Evolutionary conservation across 2,888 invertebrate genomes (phyloP).

Genomic region (Entomobrya multifasciata): DNA sequence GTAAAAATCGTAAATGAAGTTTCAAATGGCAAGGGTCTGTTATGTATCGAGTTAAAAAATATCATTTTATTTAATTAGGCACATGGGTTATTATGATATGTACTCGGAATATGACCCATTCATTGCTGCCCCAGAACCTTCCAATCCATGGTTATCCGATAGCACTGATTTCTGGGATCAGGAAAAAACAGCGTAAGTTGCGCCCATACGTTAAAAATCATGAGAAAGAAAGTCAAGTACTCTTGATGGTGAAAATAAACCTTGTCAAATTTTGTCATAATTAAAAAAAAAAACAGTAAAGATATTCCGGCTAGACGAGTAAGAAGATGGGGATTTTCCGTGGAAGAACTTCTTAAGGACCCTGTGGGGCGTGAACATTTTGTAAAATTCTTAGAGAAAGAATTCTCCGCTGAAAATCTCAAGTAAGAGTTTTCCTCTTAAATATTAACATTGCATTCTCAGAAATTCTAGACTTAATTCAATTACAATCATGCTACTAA

Average conservation of each 20-base stretch:
- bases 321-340: slow-evolving; percentile 97
- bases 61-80: slow-evolving; percentile 83
- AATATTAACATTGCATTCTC: neutral
- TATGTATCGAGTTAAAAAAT: too few species aligned
- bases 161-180: slow-evolving; percentile 98
- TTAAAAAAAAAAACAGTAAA: slow-evolving; percentile 84
- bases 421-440: too few species aligned
- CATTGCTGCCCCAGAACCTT: slow-evolving; percentile 94
- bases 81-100: slow-evolving; percentile 95
- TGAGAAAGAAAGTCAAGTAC: too few species aligned
- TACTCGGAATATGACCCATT: slow-evolving; percentile 98
- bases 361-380: slow-evolving; percentile 98
- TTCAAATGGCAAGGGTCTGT: too few species aligned
- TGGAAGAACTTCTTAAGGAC: slow-evolving; percentile 96
- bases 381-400: slow-evolving; percentile 96
- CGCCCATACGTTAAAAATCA: too few species aligned
- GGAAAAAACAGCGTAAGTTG: slow-evolving; percentile 91
- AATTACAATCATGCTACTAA: too few species aligned
- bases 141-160: slow-evolving; percentile 98
- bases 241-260: too few species aligned
- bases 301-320: slow-evolving; percentile 96
- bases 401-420: slow-evolving; percentile 99
- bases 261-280: too few species aligned
- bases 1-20: slow-evolving; percentile 81
- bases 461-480: too few species aligned